phyloP scores from a whole-genome alignment of 53 echinoderm and acorn worm genomes.

The Patiria pectinifera region DNA sequence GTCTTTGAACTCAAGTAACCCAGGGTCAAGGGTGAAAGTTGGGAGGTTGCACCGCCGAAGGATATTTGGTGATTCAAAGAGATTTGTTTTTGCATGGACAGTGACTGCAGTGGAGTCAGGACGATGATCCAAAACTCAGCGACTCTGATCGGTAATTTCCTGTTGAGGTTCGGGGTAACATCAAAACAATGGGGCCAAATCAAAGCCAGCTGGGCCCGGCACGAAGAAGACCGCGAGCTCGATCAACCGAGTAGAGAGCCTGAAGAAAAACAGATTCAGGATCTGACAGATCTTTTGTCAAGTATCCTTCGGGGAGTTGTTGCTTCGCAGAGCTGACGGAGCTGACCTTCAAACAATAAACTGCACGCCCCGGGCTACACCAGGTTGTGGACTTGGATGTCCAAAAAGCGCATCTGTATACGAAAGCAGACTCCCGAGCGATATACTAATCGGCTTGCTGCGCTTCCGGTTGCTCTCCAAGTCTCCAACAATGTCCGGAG shows the following conservation, averaged over 20 bases:
- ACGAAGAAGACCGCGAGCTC: not conserved
- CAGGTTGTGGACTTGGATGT: not conserved
- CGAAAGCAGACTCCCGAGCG: no score
- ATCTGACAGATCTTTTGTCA: not conserved
- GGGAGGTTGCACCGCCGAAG: not conserved
- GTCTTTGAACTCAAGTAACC: not conserved
- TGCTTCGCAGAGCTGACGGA: not conserved
- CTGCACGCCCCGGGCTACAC: not conserved
- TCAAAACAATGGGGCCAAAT: constrained; percentile 50
- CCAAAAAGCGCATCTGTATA: no score
- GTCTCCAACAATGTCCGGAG: no score
- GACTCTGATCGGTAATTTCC: constrained; percentile 42
- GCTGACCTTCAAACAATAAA: not conserved
- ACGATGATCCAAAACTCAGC: not conserved
- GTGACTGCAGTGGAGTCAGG: constrained; percentile 7
- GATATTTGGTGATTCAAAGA: not conserved
- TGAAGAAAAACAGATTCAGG: constrained; percentile 22
- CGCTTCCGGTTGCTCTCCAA: no score
- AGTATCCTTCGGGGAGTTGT: not conserved
- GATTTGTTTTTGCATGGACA: not conserved
- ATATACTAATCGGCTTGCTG: no score
- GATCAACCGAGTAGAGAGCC: not conserved
- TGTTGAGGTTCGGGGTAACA: not conserved
- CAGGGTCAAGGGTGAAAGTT: constrained; percentile 15
- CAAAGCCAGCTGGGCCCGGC: constrained; percentile 15